Evolutionary conservation across 2,113 vertebrate genomes (phyloP).

Genomic region (Panurus biarmicus): DNA sequence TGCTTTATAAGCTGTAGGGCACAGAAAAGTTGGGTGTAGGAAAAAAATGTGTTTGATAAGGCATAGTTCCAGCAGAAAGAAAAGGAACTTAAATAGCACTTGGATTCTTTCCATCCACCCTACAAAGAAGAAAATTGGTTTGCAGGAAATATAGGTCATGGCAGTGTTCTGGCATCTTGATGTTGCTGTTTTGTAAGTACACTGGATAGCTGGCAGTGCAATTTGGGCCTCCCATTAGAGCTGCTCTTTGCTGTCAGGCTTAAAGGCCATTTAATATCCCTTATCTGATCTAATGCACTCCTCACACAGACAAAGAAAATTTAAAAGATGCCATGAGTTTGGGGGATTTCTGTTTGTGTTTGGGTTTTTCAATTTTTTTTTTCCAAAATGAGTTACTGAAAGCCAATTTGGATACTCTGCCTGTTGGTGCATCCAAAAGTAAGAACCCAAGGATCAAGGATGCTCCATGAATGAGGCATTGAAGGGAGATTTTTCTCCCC

Average conservation of each 20-base stretch:
- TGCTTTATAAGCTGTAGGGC: neutral
- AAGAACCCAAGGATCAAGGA: neutral
- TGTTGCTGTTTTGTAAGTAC: conserved; percentile 57
- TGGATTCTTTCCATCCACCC: conserved; percentile 66
- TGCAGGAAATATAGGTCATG: conserved; percentile 69
- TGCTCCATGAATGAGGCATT: neutral
- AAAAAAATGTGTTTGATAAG: neutral
- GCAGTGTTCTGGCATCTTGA: conserved; percentile 59
- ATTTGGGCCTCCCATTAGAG: conserved; percentile 65
- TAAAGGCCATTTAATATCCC: conserved; percentile 71
- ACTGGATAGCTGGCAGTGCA: conserved; percentile 61
- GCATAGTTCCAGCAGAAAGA: conserved; percentile 7
- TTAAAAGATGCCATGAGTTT: neutral
- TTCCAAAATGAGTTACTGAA: conserved; percentile 16
- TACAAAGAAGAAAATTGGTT: conserved; percentile 72
- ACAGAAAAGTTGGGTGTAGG: neutral
- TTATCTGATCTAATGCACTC: conserved; percentile 64
- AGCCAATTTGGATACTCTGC: neutral
- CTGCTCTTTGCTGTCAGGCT: conserved; percentile 67
- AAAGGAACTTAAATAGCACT: conserved; percentile 37
- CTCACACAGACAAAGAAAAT: conserved; percentile 44
- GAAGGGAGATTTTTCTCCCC: neutral
- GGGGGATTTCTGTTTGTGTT: neutral
- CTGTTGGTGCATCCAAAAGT: neutral
- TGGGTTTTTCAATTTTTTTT: neutral